These are phyloP conservation scores for Armadillidium nasatum DNA, from an alignment of 1,140 invertebrate species.

Conservation along the genomic window DNA sequence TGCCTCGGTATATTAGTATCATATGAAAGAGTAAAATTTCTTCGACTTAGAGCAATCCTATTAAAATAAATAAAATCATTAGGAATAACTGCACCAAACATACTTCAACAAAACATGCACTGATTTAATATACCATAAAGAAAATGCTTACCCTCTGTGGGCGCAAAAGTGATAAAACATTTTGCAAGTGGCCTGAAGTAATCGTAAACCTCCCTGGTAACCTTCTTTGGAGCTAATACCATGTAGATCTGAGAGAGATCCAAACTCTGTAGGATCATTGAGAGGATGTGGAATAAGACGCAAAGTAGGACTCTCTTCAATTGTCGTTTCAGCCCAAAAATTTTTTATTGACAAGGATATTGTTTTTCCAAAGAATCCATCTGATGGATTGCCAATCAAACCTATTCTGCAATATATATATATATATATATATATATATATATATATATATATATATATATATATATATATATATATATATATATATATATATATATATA, in stretches of 20 bases:
- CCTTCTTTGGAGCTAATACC: slow-evolving; percentile 47
- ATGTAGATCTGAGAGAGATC: slow-evolving; percentile 46
- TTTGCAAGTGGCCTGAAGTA: slow-evolving; percentile 49
- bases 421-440: slow-evolving; percentile 32
- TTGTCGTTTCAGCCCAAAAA: slow-evolving; percentile 49
- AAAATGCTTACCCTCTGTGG: slow-evolving; percentile 42
- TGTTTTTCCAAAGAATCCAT: slow-evolving; percentile 48
- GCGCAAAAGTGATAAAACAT: slow-evolving; percentile 48
- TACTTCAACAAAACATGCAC: too few species aligned
- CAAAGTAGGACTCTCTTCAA: slow-evolving; percentile 45
- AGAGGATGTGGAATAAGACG: slow-evolving; percentile 47
- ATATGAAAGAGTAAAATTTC: slow-evolving; percentile 49
- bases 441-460: slow-evolving; percentile 6
- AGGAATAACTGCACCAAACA: not conserved
- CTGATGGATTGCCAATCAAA: slow-evolving; percentile 49
- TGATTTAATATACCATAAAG: too few species aligned
- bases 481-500: too few species aligned
- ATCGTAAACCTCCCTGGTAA: slow-evolving; percentile 47
- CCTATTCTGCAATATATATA: too few species aligned
- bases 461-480: not conserved
- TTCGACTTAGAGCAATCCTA: slow-evolving; percentile 46
- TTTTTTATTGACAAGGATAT: slow-evolving; percentile 47
- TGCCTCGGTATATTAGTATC: slow-evolving; percentile 48
- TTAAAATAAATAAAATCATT: not conserved
- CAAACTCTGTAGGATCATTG: slow-evolving; percentile 49